These are phyloP conservation scores for Brachirus orientalis DNA, from an alignment of 2,113 vertebrate species.

Conservation along the genomic window DNA sequence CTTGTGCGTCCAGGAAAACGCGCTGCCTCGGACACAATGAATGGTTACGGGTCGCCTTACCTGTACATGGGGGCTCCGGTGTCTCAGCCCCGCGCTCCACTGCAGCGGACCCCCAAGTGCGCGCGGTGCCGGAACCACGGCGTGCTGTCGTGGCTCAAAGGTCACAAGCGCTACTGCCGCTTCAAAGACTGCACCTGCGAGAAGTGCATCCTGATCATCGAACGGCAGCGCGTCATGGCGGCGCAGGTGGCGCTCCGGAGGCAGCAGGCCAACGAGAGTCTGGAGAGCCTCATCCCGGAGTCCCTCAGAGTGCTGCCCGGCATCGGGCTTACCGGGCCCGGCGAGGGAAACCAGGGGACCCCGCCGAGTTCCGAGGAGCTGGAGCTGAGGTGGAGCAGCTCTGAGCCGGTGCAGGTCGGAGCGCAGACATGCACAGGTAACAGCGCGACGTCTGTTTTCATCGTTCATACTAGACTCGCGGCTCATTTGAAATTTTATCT, in stretches of 20 bases:
- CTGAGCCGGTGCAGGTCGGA: conserved; percentile 61
- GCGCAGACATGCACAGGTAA: conserved; percentile 52
- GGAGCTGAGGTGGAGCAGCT: conserved; percentile 76
- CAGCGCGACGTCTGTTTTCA: too few species aligned
- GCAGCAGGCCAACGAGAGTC: conserved; percentile 96
- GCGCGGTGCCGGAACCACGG: conserved; percentile 96
- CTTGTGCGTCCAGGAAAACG: conserved; percentile 36
- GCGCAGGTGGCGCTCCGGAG: conserved; percentile 94
- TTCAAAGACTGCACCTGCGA: conserved; percentile 98
- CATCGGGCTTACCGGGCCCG: conserved; percentile 63
- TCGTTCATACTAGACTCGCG: too few species aligned
- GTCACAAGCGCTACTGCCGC: conserved; percentile 96
- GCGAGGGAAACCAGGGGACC: conserved; percentile 60
- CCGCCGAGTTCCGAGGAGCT: conserved; percentile 59
- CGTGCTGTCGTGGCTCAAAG: conserved; percentile 96
- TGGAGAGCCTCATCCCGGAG: conserved; percentile 94
- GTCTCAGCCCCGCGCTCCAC: conserved; percentile 90
- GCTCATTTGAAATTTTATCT: too few species aligned
- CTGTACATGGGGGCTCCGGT: conserved; percentile 95
- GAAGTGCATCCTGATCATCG: conserved; percentile 98
- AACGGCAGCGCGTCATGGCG: conserved; percentile 96
- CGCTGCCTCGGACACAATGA: conserved; percentile 86
- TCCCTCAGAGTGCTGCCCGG: conserved; percentile 86
- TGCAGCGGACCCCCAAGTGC: conserved; percentile 95
- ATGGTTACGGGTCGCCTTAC: conserved; percentile 95